Percentiles rank a stretch among this genome's conserved stretches.
phyloP scores from a whole-genome alignment of 2,888 invertebrate genomes.

The Netelia inedita region DNA sequence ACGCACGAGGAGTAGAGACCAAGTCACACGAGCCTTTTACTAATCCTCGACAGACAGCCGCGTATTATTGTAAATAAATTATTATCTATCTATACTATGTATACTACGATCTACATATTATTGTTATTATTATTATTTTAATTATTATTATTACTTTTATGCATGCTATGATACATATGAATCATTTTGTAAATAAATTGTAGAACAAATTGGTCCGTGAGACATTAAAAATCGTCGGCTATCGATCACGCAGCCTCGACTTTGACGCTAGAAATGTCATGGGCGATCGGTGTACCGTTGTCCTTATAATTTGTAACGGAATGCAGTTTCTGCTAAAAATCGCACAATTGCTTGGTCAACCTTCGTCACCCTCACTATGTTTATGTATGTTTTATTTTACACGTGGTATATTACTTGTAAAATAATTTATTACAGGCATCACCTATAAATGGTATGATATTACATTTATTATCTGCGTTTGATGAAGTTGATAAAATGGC shows the following conservation, averaged over 20 bases:
- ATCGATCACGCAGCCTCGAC: constrained; percentile 35
- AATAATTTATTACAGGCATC: constrained; percentile 42
- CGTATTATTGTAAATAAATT: constrained; percentile 74
- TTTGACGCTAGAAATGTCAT: constrained; percentile 50
- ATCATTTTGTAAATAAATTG: constrained; percentile 74
- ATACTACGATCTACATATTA: constrained; percentile 60
- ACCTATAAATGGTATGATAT: constrained; percentile 7
- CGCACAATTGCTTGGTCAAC: constrained; percentile 1
- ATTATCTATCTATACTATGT: constrained; percentile 68
- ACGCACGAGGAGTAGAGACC: neutral
- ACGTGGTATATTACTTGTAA: constrained; percentile 22
- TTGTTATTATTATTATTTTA: constrained; percentile 62
- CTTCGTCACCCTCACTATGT: constrained; percentile 29
- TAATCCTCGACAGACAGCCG: constrained; percentile 41
- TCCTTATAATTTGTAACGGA: constrained; percentile 47
- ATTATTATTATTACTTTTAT: constrained; percentile 62
- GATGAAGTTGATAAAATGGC: neutral
- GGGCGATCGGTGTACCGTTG: neutral
- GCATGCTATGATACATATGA: constrained; percentile 50
- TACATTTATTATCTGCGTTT: neutral
- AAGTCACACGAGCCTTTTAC: constrained; percentile 18
- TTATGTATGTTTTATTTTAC: neutral
- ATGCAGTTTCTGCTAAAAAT: constrained; percentile 36
- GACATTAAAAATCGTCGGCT: constrained; percentile 36
- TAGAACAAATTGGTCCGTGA: constrained; percentile 44